phyloP scores from a whole-genome alignment of 2,888 invertebrate genomes.

The Trachelus troglodyta region DNA sequence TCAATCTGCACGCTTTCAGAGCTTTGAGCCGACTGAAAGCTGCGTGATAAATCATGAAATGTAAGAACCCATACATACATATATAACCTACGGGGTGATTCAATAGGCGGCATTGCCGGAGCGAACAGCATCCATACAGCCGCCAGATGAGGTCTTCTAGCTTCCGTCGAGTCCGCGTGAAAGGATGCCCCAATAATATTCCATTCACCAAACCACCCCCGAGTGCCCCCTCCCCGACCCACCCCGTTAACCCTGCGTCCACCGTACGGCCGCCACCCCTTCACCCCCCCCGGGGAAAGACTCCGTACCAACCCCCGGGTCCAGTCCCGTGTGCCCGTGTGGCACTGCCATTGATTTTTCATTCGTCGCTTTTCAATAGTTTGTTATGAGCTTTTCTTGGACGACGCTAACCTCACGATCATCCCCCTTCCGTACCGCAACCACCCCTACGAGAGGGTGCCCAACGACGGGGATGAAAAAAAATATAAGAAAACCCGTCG shows the following conservation, averaged over 20 bases:
- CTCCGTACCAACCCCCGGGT: constrained; percentile 27
- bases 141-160: constrained; percentile 66
- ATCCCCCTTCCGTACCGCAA: neutral
- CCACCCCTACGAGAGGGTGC: neutral
- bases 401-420: constrained; percentile 45
- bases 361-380: constrained; percentile 65
- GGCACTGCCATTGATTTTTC: constrained; percentile 62
- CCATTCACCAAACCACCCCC: constrained; percentile 62
- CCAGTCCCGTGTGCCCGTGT: constrained; percentile 46
- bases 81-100: constrained; percentile 52
- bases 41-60: constrained; percentile 66
- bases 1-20: constrained; percentile 65
- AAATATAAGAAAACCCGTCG: neutral
- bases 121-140: constrained; percentile 62
- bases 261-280: constrained; percentile 24
- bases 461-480: neutral
- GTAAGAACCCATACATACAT: constrained; percentile 59
- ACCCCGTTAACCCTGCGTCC: constrained; percentile 23
- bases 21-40: constrained; percentile 65
- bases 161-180: constrained; percentile 66
- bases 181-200: constrained; percentile 67
- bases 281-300: constrained; percentile 8
- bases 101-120: constrained; percentile 63
- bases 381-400: constrained; percentile 65
- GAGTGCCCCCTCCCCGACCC: constrained; percentile 21